Evolutionary conservation across 2,797 vertebrate species (phyloP).

Genomic region (Euphonia xanthogaster): DNA sequence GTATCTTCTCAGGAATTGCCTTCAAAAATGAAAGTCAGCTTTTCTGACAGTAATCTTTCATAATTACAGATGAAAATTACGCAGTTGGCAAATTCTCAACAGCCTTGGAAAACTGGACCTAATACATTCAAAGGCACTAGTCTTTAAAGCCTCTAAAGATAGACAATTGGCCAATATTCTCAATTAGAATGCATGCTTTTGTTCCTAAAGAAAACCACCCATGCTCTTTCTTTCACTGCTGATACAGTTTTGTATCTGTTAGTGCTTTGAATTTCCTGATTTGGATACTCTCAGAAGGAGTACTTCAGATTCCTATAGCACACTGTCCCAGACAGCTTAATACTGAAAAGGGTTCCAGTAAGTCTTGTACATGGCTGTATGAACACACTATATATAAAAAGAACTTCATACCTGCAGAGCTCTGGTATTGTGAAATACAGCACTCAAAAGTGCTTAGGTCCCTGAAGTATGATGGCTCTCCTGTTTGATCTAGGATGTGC

Average conservation of each 20-base stretch:
- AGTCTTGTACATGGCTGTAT: not conserved
- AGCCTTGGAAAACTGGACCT: not conserved
- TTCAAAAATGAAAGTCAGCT: conserved; percentile 19
- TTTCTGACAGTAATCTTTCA: conserved; percentile 8
- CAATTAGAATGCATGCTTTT: not conserved
- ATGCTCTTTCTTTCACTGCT: not conserved
- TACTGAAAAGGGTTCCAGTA: not conserved
- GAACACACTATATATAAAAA: not conserved
- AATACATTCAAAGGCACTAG: not conserved
- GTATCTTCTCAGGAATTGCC: not conserved
- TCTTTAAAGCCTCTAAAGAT: not conserved
- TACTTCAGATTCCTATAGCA: not conserved
- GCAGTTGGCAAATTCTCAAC: not conserved
- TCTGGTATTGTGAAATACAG: not conserved
- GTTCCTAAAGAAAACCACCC: not conserved
- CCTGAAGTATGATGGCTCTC: not conserved
- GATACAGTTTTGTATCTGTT: not conserved
- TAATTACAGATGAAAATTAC: not conserved
- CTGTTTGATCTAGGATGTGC: not conserved
- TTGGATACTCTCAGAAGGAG: not conserved
- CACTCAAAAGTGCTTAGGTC: not conserved
- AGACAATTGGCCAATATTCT: not conserved
- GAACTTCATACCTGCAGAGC: not conserved
- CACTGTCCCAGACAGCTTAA: not conserved
- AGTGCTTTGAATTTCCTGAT: not conserved